phyloP scores from a whole-genome alignment of 2,888 invertebrate genomes.

The Stegophylla sp. region DNA sequence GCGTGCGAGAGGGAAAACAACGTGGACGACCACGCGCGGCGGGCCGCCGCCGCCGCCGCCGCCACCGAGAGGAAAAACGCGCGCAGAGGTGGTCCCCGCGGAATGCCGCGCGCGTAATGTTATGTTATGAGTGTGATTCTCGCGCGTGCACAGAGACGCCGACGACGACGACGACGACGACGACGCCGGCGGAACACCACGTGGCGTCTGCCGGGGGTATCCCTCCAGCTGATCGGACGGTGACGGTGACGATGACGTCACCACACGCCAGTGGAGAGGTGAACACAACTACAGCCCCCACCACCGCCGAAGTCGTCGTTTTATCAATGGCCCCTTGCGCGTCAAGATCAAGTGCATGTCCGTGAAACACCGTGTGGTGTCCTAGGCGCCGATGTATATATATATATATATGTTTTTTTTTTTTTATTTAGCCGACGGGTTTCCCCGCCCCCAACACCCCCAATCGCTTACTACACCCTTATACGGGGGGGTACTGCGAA shows the following conservation, averaged over 20 bases:
- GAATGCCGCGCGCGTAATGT: constrained; percentile 9
- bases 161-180: constrained; percentile 21
- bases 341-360: constrained; percentile 57
- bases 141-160: constrained; percentile 31
- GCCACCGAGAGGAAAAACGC: neutral
- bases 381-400: constrained; percentile 1
- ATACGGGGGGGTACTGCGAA: too few relatives aligned
- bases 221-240: constrained; percentile 49
- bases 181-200: constrained; percentile 32
- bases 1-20: neutral
- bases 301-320: constrained; percentile 35
- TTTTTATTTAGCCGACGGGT: too few relatives aligned
- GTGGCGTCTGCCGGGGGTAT: constrained; percentile 54
- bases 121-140: constrained; percentile 1
- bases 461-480: too few relatives aligned
- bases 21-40: neutral
- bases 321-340: constrained; percentile 55
- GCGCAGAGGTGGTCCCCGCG: neutral
- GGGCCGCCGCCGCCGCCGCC: too few relatives aligned
- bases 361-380: constrained; percentile 45
- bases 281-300: too few relatives aligned
- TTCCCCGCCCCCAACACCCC: neutral
- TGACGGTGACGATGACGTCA: constrained; percentile 50
- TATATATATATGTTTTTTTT: too few relatives aligned
- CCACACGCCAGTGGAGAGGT: constrained; percentile 47